phyloP scores from a whole-genome alignment of 2,888 invertebrate species.

The Nomada goodeniana region DNA sequence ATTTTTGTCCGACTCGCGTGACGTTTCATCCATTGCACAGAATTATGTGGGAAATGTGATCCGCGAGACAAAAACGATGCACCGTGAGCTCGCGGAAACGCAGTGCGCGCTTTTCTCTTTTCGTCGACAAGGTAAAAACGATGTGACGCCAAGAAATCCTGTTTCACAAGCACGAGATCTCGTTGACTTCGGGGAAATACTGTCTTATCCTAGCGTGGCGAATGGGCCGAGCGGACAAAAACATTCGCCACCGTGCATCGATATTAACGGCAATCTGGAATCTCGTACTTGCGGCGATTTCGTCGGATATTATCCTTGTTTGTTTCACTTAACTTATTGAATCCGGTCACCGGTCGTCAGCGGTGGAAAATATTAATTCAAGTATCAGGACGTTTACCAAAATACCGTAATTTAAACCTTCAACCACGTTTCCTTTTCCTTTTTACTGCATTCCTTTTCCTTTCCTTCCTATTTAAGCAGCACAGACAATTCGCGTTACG shows the following conservation, averaged over 20 bases:
- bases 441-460: not conserved
- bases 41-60: too few relatives aligned
- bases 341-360: slow-evolving; percentile 6
- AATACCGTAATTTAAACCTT: not conserved
- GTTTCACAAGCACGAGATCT: not conserved
- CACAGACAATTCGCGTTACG: slow-evolving; percentile 12
- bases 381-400: not conserved
- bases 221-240: slow-evolving; percentile 1
- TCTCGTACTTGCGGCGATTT: slow-evolving; percentile 4
- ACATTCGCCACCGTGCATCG: slow-evolving; percentile 10
- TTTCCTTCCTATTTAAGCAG: not conserved
- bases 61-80: not conserved
- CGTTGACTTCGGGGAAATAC: not conserved
- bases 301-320: too few relatives aligned
- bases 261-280: not conserved
- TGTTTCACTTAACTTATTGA: too few relatives aligned
- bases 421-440: not conserved
- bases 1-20: too few relatives aligned
- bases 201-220: slow-evolving; percentile 1
- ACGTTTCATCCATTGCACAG: too few relatives aligned
- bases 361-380: slow-evolving; percentile 6
- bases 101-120: not conserved
- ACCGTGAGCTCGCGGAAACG: not conserved
- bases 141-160: slow-evolving; percentile 1
- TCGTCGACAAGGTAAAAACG: not conserved